These are phyloP conservation scores for Semicossyphus pulcher DNA, from an alignment of 2,113 vertebrate species.

Conservation along the genomic window DNA sequence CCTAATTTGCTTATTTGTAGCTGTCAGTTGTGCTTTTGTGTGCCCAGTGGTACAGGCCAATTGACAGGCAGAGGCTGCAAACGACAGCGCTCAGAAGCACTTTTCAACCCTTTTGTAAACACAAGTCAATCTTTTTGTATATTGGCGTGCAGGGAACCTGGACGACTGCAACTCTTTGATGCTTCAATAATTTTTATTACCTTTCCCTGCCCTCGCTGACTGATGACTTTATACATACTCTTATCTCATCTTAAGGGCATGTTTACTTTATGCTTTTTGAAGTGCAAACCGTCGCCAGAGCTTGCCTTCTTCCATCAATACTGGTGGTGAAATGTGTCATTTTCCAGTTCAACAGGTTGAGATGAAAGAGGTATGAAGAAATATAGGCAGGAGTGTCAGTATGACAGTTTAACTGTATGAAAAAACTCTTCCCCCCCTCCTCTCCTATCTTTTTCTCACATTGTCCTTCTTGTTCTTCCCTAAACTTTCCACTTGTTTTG, in stretches of 20 bases:
- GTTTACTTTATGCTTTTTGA: constrained; percentile 44
- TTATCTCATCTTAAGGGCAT: constrained; percentile 50
- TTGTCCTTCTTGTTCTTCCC: too few relatives aligned
- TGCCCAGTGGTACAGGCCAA: constrained; percentile 6
- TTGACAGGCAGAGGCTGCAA: constrained; percentile 36
- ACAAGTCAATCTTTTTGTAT: constrained; percentile 26
- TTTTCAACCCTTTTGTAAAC: constrained; percentile 23
- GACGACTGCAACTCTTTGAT: constrained; percentile 30
- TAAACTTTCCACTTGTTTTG: neutral
- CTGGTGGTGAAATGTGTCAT: constrained; percentile 22
- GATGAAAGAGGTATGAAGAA: neutral
- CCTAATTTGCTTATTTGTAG: constrained; percentile 70
- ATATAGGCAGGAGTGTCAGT: neutral
- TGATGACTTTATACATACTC: constrained; percentile 7
- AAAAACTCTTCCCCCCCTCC: neutral
- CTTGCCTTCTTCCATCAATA: constrained; percentile 5
- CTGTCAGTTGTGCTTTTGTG: constrained; percentile 60
- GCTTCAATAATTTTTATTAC: constrained; percentile 1
- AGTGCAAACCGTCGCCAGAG: neutral
- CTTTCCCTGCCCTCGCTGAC: neutral
- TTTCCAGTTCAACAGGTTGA: constrained; percentile 43
- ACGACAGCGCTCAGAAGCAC: neutral
- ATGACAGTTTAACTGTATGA: neutral
- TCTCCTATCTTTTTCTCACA: neutral
- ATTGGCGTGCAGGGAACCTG: constrained; percentile 2